Base-by-base conservation (phyloP, 1,140 invertebrate genomes). In the Radopholus similis region DNA sequence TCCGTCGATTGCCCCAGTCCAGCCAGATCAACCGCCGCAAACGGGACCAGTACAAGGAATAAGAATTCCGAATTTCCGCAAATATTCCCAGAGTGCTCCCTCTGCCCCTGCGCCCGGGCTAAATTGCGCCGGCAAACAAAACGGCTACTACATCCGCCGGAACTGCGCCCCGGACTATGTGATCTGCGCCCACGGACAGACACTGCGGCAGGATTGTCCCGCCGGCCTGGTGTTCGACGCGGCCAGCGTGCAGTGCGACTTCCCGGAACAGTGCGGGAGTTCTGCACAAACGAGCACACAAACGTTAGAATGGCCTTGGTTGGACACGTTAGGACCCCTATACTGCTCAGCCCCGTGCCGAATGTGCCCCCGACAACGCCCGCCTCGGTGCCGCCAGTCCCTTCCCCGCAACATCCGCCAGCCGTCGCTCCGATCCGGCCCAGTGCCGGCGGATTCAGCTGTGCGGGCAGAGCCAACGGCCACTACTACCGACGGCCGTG, bases 191-290 rank as follows among this genome's bases (percentile, higher is more conserved):
- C 34, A 47, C 30, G 53, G 57, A 23, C 32, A 21, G 28, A 35
- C 38, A 15, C 28, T 30, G 23, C 4, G 56, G 53, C 26, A 44
- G 40, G 28, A 49, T 67, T 68, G 66, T 37, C 64, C 66, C 1
- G 11, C 28, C n/a, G 37, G 37, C 26, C 37, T 62, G 6, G 37
- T 68, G n/a, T 68, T 54, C 35, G 66, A 68, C 53, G 18, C 53
- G 4, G 40, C 34, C 26, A 38, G 28, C 3, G 9, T 4, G 21
- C 44, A 23, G 38, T 68, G 66, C 32, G 55, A 38, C 30, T 69
- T 44, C 49, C 9, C 44, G 26, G 47, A 44, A 11, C 18, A 34
- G 28, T 68, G 66, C 23, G 30, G 47, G 47, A 23, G 44, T 49
- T 8, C 18, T 49, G 18, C 15, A 13, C 38, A 2, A 42, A 42